These are phyloP conservation scores for Callipepla californica DNA, from an alignment of 2,113 vertebrate species.

Conservation along the genomic window DNA sequence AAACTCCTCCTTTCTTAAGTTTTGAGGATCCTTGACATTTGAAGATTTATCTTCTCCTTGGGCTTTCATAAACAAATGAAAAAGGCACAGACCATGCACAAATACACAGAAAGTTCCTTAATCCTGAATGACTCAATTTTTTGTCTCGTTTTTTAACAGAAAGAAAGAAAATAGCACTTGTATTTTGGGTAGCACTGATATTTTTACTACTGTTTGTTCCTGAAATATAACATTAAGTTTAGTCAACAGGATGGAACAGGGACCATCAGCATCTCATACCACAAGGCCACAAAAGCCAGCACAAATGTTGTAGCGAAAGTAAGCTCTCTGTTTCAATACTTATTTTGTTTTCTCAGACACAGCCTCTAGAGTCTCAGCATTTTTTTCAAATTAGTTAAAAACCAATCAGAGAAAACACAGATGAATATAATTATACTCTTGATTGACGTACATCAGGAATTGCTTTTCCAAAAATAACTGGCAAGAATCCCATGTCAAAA, in stretches of 20 bases:
- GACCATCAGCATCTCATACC: not conserved
- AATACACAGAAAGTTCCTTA: not conserved
- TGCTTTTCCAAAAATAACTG: not conserved
- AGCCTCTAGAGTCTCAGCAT: not conserved
- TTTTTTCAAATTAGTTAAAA: slow-evolving; percentile 13
- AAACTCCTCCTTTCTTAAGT: not conserved
- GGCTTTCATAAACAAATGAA: not conserved
- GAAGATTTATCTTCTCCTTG: not conserved
- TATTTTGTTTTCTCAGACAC: not conserved
- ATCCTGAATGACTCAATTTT: not conserved
- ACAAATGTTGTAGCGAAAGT: not conserved
- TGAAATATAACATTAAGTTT: not conserved
- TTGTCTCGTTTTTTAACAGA: not conserved
- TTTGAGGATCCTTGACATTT: not conserved
- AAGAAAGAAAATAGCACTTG: not conserved
- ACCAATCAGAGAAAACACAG: not conserved
- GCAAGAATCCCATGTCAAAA: not conserved
- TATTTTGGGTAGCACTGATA: not conserved
- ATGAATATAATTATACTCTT: not conserved
- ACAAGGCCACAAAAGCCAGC: not conserved
- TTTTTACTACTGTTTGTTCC: slow-evolving; percentile 6
- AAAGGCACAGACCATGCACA: not conserved
- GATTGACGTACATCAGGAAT: not conserved
- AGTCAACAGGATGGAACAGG: not conserved
- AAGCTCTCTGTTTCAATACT: not conserved